A percentile compares a stretch with the other conserved stretches of the same genome.
These are phyloP conservation scores for Hyles vespertilio DNA, from an alignment of 1,140 invertebrate species.

Conservation along the genomic window DNA sequence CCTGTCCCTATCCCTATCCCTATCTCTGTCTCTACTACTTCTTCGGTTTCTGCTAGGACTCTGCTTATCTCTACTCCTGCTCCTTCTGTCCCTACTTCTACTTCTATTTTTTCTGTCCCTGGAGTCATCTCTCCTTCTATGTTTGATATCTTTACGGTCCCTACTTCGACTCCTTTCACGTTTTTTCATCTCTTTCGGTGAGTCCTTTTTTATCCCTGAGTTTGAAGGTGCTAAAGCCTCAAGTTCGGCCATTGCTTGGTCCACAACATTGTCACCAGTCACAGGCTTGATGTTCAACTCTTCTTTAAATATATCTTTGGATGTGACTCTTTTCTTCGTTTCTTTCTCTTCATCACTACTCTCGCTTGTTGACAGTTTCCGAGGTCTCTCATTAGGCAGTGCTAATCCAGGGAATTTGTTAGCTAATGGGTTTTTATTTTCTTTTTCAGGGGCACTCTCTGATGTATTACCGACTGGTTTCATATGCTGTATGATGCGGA, in stretches of 20 bases:
- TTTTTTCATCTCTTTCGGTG: slow-evolving; percentile 41
- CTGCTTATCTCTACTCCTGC: slow-evolving; percentile 40
- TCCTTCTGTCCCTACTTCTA: slow-evolving; percentile 43
- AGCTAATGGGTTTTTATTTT: slow-evolving; percentile 79
- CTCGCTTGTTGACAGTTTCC: slow-evolving; percentile 62
- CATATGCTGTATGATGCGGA: slow-evolving; percentile 97
- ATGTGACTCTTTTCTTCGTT: slow-evolving; percentile 57
- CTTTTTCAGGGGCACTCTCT: slow-evolving; percentile 23
- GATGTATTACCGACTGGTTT: slow-evolving; percentile 76
- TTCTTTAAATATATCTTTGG: slow-evolving; percentile 67
- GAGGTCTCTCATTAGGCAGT: slow-evolving; percentile 88
- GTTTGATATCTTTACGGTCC: slow-evolving; percentile 43
- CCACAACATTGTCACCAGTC: slow-evolving; percentile 77
- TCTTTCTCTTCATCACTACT: slow-evolving; percentile 58
- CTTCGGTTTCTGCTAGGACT: slow-evolving; percentile 42
- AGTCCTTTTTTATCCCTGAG: slow-evolving; percentile 22
- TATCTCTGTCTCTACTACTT: slow-evolving; percentile 49
- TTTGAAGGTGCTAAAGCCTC: slow-evolving; percentile 89
- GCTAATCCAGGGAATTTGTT: slow-evolving; percentile 93
- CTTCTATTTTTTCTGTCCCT: slow-evolving; percentile 41
- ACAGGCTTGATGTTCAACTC: slow-evolving; percentile 48
- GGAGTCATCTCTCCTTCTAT: slow-evolving; percentile 34
- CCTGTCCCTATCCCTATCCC: slow-evolving; percentile 33
- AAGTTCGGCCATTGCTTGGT: slow-evolving; percentile 91
- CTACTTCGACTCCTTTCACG: slow-evolving; percentile 47